Evolutionary conservation across 2,113 vertebrate genomes (phyloP), one percentile per base, ranked within the genome.

Genomic region (Shinisaurus crocodilurus): DNA sequence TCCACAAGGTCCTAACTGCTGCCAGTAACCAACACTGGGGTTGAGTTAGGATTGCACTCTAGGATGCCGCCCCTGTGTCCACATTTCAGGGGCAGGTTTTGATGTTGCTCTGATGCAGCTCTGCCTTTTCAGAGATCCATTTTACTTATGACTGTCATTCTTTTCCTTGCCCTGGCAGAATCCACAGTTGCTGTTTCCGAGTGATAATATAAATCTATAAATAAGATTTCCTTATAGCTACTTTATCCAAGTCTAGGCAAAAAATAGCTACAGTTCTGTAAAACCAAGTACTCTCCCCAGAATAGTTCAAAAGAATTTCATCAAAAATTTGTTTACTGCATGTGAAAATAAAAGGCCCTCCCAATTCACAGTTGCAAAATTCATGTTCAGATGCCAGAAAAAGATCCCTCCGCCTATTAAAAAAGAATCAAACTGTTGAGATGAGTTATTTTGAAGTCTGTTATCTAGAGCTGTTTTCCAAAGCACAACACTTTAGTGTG

Each of bases 171-270:
- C n/a, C 54, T 95, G 93, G 91, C 93, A 92, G 93, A 92, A 93
- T 94, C 91, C 92, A 91, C 89, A 43, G 94, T 94, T 96, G 91
- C 91, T 94, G 91, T 93, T 95, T 93, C 89, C 90, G 88, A 91
- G 92, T 94, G 92, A 90, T 90, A 93, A 93, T 92, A 95, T 92
- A 91, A 92, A 0, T 45, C 91, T 93, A 95, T 94, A 95, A 95
- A 95, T 94, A 95, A 94, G 93, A 95, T 94, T 95, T 95, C 94
- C 91, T 88, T 94, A 94, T 70, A 92, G 90, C 91, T 93, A 37
- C 86, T 92, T 95, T 93, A 95, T 95, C 93, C 89, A 92, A 95
- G 93, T 85, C 91, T 92, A 95, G 92, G 93, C 95, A 95, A 94
- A 85, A 90, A 96, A 93, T 94, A 96, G 93, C 94, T 94, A 90